Base-by-base conservation (phyloP, 2,113 vertebrate genomes). In the Ornithorhynchus anatinus region DNA sequence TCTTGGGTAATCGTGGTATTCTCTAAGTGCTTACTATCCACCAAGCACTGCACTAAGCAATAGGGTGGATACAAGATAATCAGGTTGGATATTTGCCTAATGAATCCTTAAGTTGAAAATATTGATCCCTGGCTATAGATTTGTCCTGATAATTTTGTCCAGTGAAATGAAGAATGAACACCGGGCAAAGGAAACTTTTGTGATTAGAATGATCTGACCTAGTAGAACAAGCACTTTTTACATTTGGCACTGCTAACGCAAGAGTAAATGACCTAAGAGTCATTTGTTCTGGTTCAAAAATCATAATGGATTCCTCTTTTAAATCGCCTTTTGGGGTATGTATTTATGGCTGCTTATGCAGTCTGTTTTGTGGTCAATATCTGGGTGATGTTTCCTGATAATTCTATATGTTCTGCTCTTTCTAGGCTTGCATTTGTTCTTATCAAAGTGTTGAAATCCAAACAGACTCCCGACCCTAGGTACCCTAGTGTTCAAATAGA, bases 191-290 rank as follows among this genome's bases (percentile, higher is more conserved):
- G 74, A 82, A 82, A 43, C 22, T 63, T 59, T 0, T 1, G 39
- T 74, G 57, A 67, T 82, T 88, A 82, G 76, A 84, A 69, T 65
- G 63, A 66, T 66, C 32, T 37, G 57, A 25, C 35, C 63, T 35
- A 69, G 29, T 44, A 69, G 58, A 65, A 58, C 6, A 81, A 69
- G 12, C 40, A 11, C 19, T 86, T 83, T 64, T 12, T 23, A 48
- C 5, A 17, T 65, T 64, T 77, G n/a, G n/a, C n/a, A n/a, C n/a
- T n/a, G n/a, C n/a, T n/a, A n/a, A n/a, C n/a, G n/a, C n/a, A n/a
- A n/a, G n/a, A n/a, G n/a, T n/a, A n/a, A n/a, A n/a, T n/a, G n/a
- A n/a, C n/a, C n/a, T n/a, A n/a, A n/a, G n/a, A n/a, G n/a, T n/a
- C n/a, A n/a, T n/a, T n/a, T n/a, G n/a, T n/a, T n/a, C n/a, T n/a